Evolutionary conservation across 1,140 invertebrate genomes (phyloP).

Genomic region (Thaumatotibia leucotreta): DNA sequence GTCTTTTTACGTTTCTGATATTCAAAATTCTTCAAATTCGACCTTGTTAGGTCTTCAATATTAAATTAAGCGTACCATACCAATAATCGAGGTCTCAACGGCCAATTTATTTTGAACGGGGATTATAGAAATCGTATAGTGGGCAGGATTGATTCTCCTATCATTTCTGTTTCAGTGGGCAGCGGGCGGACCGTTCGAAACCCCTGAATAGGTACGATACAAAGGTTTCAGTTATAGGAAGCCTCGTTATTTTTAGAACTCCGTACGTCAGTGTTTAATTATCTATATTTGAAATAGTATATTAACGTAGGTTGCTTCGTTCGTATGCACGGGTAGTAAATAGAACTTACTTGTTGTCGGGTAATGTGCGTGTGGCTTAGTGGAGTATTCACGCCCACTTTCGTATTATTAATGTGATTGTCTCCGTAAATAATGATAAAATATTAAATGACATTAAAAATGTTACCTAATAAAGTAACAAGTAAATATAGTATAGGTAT

Average conservation of each 20-base stretch:
- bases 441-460: too few relatives aligned
- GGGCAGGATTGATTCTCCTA: background rate
- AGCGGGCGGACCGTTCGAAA: background rate
- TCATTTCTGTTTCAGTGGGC: background rate
- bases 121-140: background rate
- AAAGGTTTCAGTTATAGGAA: slow-evolving; percentile 1
- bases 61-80: background rate
- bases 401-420: too few relatives aligned
- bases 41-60: too few relatives aligned
- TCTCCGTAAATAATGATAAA: too few relatives aligned
- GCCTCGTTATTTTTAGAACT: background rate
- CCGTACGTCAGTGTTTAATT: background rate
- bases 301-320: background rate
- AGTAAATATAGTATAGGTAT: too few relatives aligned
- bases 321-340: background rate
- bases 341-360: too few relatives aligned
- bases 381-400: too few relatives aligned
- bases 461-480: too few relatives aligned
- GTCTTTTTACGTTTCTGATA: too few relatives aligned
- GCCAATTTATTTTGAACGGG: background rate
- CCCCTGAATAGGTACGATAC: background rate
- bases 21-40: too few relatives aligned
- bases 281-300: background rate
- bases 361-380: too few relatives aligned
- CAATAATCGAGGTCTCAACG: background rate